phyloP scores from a whole-genome alignment of 2,797 vertebrate species.

The Leucoraja ocellata region DNA sequence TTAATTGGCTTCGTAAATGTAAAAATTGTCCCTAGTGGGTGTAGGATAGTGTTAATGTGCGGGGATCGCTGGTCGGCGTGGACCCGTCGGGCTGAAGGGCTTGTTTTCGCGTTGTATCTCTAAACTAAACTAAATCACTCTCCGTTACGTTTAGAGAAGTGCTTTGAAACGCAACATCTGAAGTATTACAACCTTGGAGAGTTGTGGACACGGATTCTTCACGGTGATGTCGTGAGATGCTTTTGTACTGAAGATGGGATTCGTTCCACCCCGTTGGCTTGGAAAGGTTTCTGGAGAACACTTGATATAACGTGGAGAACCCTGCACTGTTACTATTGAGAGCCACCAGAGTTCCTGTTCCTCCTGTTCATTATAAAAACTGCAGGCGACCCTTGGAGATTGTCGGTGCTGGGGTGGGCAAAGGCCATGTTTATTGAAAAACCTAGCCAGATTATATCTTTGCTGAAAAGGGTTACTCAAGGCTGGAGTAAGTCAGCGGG shows the following conservation, averaged over 20 bases:
- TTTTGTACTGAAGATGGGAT: slow-evolving; percentile 55
- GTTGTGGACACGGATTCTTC: slow-evolving; percentile 74
- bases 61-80: too few species aligned
- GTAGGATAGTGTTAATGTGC: too few species aligned
- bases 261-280: slow-evolving; percentile 56
- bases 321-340: background rate
- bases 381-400: background rate
- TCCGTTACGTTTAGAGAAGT: slow-evolving; percentile 65
- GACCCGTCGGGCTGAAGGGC: too few species aligned
- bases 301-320: background rate
- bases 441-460: background rate
- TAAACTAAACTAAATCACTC: background rate
- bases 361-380: background rate
- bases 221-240: slow-evolving; percentile 72
- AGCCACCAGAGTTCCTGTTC: too few species aligned
- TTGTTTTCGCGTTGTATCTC: too few species aligned
- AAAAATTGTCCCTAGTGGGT: background rate
- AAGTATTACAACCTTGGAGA: slow-evolving; percentile 68
- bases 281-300: slow-evolving; percentile 61
- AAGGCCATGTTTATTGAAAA: background rate
- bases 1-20: too few species aligned
- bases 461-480: background rate
- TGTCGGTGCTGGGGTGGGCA: background rate
- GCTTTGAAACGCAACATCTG: slow-evolving; percentile 72
- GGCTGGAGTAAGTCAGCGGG: too few species aligned